Evolutionary conservation across 2,797 vertebrate genomes (phyloP).

Genomic region (Amblyopsis hoosieri): DNA sequence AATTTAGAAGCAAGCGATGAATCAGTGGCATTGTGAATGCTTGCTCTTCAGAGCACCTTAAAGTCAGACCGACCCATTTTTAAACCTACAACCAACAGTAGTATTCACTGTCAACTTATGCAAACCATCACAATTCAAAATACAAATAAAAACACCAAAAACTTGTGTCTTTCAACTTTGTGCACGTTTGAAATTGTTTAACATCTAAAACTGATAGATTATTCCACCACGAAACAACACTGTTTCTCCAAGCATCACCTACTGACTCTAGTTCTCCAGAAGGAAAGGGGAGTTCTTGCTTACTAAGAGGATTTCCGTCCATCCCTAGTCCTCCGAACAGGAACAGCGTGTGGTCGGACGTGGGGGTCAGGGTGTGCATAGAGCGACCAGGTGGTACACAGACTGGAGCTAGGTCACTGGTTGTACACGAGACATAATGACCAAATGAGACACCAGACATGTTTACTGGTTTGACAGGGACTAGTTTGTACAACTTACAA

Average conservation of each 20-base stretch:
- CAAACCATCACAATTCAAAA: too few relatives aligned
- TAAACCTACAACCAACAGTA: too few relatives aligned
- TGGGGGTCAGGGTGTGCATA: slow-evolving; percentile 89
- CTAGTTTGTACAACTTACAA: slow-evolving; percentile 72
- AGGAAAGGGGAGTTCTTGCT: slow-evolving; percentile 54
- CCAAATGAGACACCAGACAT: not conserved
- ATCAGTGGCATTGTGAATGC: too few relatives aligned
- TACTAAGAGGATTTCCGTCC: slow-evolving; percentile 86
- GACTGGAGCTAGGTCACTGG: slow-evolving; percentile 48
- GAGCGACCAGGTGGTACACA: slow-evolving; percentile 83
- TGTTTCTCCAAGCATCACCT: not conserved
- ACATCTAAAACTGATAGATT: not conserved
- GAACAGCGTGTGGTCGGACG: slow-evolving; percentile 85
- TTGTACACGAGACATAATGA: not conserved
- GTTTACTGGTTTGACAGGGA: not conserved
- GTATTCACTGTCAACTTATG: too few relatives aligned
- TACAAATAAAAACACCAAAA: too few relatives aligned
- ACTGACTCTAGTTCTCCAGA: not conserved
- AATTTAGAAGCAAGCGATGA: too few relatives aligned
- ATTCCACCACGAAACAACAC: not conserved
- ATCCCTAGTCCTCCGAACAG: slow-evolving; percentile 89
- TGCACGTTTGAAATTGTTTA: not conserved
- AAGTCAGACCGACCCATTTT: too few relatives aligned
- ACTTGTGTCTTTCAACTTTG: not conserved
- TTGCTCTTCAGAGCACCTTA: too few relatives aligned